Base-by-base conservation (phyloP, 2,113 vertebrate genomes). In the Macrotis lagotis region DNA sequence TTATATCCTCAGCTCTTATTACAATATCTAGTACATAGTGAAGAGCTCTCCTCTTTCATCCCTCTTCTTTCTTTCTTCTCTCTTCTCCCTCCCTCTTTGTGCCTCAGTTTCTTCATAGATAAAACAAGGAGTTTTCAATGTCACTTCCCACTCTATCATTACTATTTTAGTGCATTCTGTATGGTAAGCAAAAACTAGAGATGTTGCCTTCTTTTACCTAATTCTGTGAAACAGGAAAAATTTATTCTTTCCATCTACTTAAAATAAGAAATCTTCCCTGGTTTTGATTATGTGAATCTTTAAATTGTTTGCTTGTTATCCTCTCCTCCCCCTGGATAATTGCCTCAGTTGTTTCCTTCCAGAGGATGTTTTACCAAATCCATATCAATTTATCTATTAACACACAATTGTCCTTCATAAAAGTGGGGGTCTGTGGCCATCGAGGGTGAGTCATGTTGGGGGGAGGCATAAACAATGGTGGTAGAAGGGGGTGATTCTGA, bases 301-400 rank as follows among this genome's bases (percentile, higher is more conserved):
- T 52, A 92, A 25, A 53, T 49, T 25, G 24, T 47, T 47, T 90
- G 4, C 51, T 94, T 90, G 48, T n/a, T n/a, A 55, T 37, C 37
- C 24, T n/a, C n/a, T n/a, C n/a, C n/a, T n/a, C n/a, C 14, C 93
- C 0, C 47, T 92, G 83, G 92, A 31, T 89, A 66, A 83, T 8
- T 94, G 37, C 74, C 22, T 2, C 1, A 25, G 0, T 90, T 88
- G 83, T 49, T 50, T 53, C 25, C 74, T 51, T 96, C 31, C 28
- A 48, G 90, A 95, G 44, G 24, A 88, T 93, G 8, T 92, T n/a
- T n/a, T 93, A 93, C 25, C 66, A 96, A 94, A 93, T 90, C 24
- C 14, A 10, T 88, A 83, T 89, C 8, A 49, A 50, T 25, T 95
- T 50, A 47, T 49, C 48, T 90, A 53, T 51, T 93, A 59, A 90